Base-by-base conservation (phyloP, 1,140 invertebrate species). In the Pogonomyrmex californicus region DNA sequence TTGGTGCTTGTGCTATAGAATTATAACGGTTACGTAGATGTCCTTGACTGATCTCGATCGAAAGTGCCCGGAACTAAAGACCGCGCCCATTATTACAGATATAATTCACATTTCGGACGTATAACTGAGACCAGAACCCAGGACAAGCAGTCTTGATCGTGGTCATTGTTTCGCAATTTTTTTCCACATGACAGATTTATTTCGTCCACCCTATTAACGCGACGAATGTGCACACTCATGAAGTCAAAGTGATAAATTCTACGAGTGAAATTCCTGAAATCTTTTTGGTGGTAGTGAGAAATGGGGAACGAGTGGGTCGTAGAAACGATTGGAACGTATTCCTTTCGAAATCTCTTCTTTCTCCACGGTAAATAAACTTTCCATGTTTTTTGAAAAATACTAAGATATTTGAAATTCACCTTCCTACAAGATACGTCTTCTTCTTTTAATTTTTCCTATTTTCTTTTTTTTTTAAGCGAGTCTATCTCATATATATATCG, bases 21-120 rank as follows among this genome's bases (percentile, higher is more conserved):
- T 73, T 62, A 75, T 62, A 75, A 82, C 51, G 9, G 44, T 63
- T 79, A 66, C 6, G 51, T 75, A 54, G 94, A 94, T 7, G 79
- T 75, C 79, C 79, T 83, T 83, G 79, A 6, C 33, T 49, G 14
- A 1, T 71, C 41, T 73, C 51, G 30, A 73, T 73, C 12, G 79
- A 83, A 83, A 83, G 79, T 83, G 41, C 54, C 68, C 68, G 41
- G 68, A 83, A 75, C 68, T 83, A 62, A 83, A 62, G 79, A 70
- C 79, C 79, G 41, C 79, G 12, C 79, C 79, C 79, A 83, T 73
- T 83, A 83, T 30, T 17, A 54, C n/a, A 49, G 5, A 58, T 73
- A 36, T 30, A 68, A 66, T 54, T 60, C 44, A 54, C 12, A 10
- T 33, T 71, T 82, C 33, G 44, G 41, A 17, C 17, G 54, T 36